Conservation (phyloP, 2,113 vertebrate species). For the Falcunculus frontatus region DNA sequence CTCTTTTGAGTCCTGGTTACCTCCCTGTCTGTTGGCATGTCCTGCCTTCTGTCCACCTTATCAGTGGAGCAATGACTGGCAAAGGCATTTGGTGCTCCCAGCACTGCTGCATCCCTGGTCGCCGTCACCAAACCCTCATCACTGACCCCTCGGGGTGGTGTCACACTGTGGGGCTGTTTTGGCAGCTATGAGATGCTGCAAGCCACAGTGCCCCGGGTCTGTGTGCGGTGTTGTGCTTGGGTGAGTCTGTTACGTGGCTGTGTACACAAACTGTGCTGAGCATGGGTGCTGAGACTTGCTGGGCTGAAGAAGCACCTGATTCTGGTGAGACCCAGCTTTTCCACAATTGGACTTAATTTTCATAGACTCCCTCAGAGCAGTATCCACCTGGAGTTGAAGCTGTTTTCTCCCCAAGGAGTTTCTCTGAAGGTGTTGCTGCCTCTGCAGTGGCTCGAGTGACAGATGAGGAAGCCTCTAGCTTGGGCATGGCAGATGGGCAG, state of each 20-base stretch:
- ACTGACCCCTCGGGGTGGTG: neutral
- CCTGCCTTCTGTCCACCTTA: neutral
- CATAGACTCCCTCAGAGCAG: neutral
- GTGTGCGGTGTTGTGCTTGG: rapidly evolving
- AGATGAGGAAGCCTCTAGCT: neutral
- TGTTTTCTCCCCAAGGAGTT: neutral
- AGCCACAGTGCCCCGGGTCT: neutral
- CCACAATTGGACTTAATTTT: neutral
- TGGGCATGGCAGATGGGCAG: neutral
- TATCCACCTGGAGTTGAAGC: neutral
- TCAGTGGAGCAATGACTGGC: neutral
- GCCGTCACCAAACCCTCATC: rapidly evolving
- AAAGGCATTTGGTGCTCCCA: neutral
- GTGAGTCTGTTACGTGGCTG: rapidly evolving
- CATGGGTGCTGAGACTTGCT: neutral
- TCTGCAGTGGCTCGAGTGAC: neutral
- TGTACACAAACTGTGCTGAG: neutral
- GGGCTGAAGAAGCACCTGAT: neutral
- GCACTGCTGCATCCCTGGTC: neutral
- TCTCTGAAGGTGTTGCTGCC: neutral
- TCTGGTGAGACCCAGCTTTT: neutral
- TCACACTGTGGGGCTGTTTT: neutral
- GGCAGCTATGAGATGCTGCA: neutral
- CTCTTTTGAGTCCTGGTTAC: neutral
- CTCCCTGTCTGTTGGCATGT: neutral